Conservation (phyloP, 2,113 vertebrate genomes). For the Pseudolaguvia tuberculata region DNA sequence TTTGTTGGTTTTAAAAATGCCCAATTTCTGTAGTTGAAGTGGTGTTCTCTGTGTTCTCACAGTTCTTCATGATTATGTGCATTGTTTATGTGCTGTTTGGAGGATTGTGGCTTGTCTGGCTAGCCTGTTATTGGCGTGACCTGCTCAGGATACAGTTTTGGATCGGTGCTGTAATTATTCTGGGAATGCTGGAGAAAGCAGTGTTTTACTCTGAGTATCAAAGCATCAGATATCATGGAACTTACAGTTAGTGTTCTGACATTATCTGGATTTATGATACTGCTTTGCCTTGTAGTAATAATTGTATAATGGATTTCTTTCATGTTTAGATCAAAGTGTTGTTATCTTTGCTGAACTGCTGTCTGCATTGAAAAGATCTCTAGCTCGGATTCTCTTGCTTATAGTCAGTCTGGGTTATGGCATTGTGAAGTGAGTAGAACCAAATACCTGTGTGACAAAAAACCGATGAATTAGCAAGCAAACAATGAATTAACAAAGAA, state of each 20-base stretch:
- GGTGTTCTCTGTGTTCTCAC: constrained; percentile 10
- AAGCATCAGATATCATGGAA: constrained; percentile 58
- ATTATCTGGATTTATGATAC: neutral
- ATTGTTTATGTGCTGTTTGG: constrained; percentile 79
- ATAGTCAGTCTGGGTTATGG: constrained; percentile 86
- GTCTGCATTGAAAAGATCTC: constrained; percentile 79
- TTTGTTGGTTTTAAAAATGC: too few species aligned
- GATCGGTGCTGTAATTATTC: constrained; percentile 83
- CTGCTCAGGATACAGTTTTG: constrained; percentile 86
- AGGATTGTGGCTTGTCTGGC: constrained; percentile 79
- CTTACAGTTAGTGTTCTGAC: constrained; percentile 21
- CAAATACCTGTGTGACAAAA: too few species aligned
- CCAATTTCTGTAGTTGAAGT: neutral
- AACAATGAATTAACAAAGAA: too few species aligned
- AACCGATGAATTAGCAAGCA: too few species aligned
- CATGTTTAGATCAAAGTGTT: constrained; percentile 68
- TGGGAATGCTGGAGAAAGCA: constrained; percentile 87
- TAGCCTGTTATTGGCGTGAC: constrained; percentile 85
- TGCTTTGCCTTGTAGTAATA: neutral
- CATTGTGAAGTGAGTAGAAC: constrained; percentile 77
- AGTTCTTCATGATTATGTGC: constrained; percentile 85
- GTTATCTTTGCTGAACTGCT: constrained; percentile 78
- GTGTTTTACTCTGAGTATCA: constrained; percentile 85
- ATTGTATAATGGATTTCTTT: neutral
- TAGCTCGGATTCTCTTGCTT: constrained; percentile 82